Base-by-base conservation (phyloP, 1,140 invertebrate species). In the Reticulitermes speratus region DNA sequence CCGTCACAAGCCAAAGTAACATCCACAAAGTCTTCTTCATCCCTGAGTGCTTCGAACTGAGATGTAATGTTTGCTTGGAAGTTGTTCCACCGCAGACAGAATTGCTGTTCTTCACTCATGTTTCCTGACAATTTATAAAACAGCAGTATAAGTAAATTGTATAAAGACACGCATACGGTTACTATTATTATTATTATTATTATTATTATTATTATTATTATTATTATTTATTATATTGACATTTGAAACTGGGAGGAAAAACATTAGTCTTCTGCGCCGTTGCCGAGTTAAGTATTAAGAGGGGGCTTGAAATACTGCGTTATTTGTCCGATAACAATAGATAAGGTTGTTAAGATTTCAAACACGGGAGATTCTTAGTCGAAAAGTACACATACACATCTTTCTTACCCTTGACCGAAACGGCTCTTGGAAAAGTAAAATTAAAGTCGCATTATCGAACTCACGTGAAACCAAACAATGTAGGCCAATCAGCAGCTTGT, bases 11-110 rank as follows among this genome's bases (percentile, higher is more conserved):
- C 95, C 90, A 97, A 94, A 87, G 96, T 96, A 90, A 97, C 96
- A 92, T 97, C 96, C 89, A 96, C 95, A 91, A 96, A 95, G 91
- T 96, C 95, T 93, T 96, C 95, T 92, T 95, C 95, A 93, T 94
- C 94, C 90, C 95, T 92, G 89, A 96, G 92, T 89, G 94, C 94
- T 91, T 96, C 95, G 92, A 96, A 95, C 92, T 96, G 95, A 90
- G 94, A 95, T 89, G 95, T 95, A 91, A 97, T 96, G 92, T 97
- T 97, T 88, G 95, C 95, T 92, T 97, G 96, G 94, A 97, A 97
- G 93, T 97, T 97, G 93, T 97, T 97, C 96, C 96, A 97, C 93
- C 96, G 94, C 91, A 97, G 94, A 93, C 96, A 97, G 93, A 97
- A 97, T 92, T 97, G 96, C 94, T 97, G 95, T 90, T 95, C 93